Evolutionary conservation across 2,113 vertebrate genomes (phyloP).

Genomic region (Poeciliopsis occidentalis): DNA sequence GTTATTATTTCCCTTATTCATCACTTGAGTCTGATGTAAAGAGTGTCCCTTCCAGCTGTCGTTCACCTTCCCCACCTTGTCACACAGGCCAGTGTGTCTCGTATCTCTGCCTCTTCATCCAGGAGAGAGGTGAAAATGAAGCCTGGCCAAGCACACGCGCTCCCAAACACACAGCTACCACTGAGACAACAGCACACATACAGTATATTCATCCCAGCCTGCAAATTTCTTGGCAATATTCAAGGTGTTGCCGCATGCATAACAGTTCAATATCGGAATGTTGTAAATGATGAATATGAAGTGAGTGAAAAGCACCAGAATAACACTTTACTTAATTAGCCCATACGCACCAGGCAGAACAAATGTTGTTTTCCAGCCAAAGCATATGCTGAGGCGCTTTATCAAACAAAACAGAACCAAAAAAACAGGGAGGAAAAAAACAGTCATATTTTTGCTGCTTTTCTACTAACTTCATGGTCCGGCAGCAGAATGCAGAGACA

Average conservation of each 20-base stretch:
- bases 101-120: conserved; percentile 40
- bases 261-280: conserved; percentile 79
- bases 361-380: conserved; percentile 70
- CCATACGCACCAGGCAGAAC: conserved; percentile 71
- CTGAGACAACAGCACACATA: conserved; percentile 1
- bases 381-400: conserved; percentile 65
- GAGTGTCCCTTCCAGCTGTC: conserved; percentile 49
- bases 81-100: conserved; percentile 6
- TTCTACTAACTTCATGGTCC: neutral
- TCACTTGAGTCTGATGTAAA: conserved; percentile 22
- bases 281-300: conserved; percentile 79
- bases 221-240: conserved; percentile 77
- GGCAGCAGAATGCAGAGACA: neutral
- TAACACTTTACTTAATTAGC: conserved; percentile 82
- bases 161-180: conserved; percentile 21
- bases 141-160: conserved; percentile 16
- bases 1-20: conserved; percentile 7
- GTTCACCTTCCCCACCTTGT: conserved; percentile 4
- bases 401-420: conserved; percentile 16
- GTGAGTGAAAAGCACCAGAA: conserved; percentile 78
- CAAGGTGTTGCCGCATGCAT: conserved; percentile 81
- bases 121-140: conserved; percentile 44
- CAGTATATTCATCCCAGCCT: conserved; percentile 58
- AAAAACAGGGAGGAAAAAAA: conserved; percentile 3
- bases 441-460: conserved; percentile 26